These are phyloP conservation scores for Ceratina japonica DNA, from an alignment of 1,140 invertebrate species.

Conservation along the genomic window DNA sequence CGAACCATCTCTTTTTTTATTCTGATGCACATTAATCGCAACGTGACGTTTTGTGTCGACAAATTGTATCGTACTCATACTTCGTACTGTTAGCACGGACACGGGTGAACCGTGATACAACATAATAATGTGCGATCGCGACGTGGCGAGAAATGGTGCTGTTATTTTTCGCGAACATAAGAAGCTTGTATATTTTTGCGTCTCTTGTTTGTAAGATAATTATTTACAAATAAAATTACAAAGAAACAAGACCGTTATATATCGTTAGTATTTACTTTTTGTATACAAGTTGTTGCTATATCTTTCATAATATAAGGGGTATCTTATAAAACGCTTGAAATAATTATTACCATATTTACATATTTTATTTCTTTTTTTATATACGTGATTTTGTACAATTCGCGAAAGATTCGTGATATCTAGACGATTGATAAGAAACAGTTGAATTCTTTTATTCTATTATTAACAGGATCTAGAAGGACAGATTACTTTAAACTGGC, in stretches of 20 bases:
- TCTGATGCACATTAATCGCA: slow-evolving; percentile 54
- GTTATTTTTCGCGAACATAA: slow-evolving; percentile 75
- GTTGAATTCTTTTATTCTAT: not conserved
- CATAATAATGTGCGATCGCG: slow-evolving; percentile 29
- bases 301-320: not conserved
- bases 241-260: slow-evolving; percentile 26
- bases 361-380: slow-evolving; percentile 34
- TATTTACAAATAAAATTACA: slow-evolving; percentile 70
- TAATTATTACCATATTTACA: slow-evolving; percentile 38
- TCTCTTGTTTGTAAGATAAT: slow-evolving; percentile 77
- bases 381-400: slow-evolving; percentile 48
- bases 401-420: slow-evolving; percentile 1
- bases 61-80: slow-evolving; percentile 45
- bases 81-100: slow-evolving; percentile 54
- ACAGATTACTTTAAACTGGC: not conserved
- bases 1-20: slow-evolving; percentile 39
- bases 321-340: not conserved
- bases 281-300: not conserved
- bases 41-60: slow-evolving; percentile 38
- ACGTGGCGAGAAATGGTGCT: slow-evolving; percentile 69
- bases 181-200: slow-evolving; percentile 77
- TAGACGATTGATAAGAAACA: not conserved
- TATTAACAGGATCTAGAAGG: not conserved
- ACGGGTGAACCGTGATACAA: slow-evolving; percentile 33
- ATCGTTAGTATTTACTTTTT: not conserved